These are phyloP conservation scores for Saturnia pavonia DNA, from an alignment of 2,888 invertebrate genomes.

Conservation along the genomic window DNA sequence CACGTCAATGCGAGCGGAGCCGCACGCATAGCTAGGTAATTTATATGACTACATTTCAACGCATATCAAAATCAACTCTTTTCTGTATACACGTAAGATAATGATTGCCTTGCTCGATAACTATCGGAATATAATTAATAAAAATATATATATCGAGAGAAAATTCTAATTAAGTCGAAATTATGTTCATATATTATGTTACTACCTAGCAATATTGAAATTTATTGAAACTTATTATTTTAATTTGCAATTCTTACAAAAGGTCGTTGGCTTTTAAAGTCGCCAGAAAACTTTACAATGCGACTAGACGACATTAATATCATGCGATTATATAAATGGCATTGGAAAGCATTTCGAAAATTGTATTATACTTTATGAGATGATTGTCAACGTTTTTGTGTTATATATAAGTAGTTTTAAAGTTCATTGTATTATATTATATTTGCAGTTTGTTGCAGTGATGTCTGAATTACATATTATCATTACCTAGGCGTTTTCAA, in stretches of 20 bases:
- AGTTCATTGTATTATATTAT: too few relatives aligned
- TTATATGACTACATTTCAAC: too few relatives aligned
- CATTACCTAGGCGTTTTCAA: not conserved
- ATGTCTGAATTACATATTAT: not conserved
- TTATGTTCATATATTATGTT: not conserved
- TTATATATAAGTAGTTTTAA: not conserved
- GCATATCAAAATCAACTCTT: too few relatives aligned
- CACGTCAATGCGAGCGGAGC: too few relatives aligned
- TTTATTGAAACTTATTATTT: not conserved
- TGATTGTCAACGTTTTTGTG: too few relatives aligned
- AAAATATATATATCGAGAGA: not conserved
- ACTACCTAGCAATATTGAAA: not conserved
- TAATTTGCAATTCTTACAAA: not conserved
- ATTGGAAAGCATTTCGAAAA: not conserved
- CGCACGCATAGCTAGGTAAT: too few relatives aligned
- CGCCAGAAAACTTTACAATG: not conserved
- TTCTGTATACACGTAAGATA: too few relatives aligned
- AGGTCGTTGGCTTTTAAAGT: not conserved
- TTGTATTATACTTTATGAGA: not conserved
- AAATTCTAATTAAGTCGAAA: not conserved
- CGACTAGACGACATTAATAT: constrained; percentile 7
- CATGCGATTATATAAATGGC: not conserved
- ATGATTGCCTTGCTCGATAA: too few relatives aligned
- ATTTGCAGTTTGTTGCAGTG: not conserved
- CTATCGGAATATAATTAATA: too few relatives aligned